Conservation (phyloP, 1,140 invertebrate genomes). For the Steinernema feltiae region DNA sequence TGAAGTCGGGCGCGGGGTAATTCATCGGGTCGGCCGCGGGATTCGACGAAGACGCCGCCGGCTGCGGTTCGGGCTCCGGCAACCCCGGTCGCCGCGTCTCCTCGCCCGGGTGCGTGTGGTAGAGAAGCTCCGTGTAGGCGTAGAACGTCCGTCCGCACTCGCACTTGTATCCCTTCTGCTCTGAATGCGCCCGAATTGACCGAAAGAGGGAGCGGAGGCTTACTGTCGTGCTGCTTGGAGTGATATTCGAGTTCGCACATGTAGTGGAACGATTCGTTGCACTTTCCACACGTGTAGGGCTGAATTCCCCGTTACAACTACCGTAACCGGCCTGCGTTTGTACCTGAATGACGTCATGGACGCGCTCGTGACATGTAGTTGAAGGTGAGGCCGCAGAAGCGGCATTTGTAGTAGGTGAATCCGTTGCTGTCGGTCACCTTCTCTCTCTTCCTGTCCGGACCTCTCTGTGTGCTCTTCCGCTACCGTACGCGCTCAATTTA, state of each 20-base stretch:
- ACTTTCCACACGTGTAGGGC: slow-evolving; percentile 55
- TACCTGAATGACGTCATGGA: slow-evolving; percentile 52
- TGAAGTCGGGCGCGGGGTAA: slow-evolving; percentile 50
- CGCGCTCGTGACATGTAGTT: slow-evolving; percentile 57
- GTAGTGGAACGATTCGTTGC: slow-evolving; percentile 55
- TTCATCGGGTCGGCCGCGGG: slow-evolving; percentile 38
- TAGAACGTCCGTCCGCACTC: slow-evolving; percentile 56
- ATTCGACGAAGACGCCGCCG: slow-evolving; percentile 18
- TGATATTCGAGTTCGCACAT: slow-evolving; percentile 57
- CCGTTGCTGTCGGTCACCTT: slow-evolving; percentile 6
- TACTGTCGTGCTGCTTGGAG: slow-evolving; percentile 46
- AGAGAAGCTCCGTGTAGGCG: slow-evolving; percentile 54
- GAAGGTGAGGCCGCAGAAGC: slow-evolving; percentile 57
- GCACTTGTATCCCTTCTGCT: slow-evolving; percentile 56
- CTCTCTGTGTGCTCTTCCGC: too few relatives aligned
- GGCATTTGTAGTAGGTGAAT: slow-evolving; percentile 46
- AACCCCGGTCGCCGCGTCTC: neutral
- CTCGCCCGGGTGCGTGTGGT: slow-evolving; percentile 55
- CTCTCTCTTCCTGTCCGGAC: too few relatives aligned
- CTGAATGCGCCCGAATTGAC: slow-evolving; percentile 33
- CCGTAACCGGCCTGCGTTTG: neutral
- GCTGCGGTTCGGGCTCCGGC: neutral
- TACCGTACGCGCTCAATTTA: too few relatives aligned
- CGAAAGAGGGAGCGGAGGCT: slow-evolving; percentile 23
- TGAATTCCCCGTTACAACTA: slow-evolving; percentile 22